Conservation (phyloP, 2,797 vertebrate species). For the Sebastiscus tertius region DNA sequence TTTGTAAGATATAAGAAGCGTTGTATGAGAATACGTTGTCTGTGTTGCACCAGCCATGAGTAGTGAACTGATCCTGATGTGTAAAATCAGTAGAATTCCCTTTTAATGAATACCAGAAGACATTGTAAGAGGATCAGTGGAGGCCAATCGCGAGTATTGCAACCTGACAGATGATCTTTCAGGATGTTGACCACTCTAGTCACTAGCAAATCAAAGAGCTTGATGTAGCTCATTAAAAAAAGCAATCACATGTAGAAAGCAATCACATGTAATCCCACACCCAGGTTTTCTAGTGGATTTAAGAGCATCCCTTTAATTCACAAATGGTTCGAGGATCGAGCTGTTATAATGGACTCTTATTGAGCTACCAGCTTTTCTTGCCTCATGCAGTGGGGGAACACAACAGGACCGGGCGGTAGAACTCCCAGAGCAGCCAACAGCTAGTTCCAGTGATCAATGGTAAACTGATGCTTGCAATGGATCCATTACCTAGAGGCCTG, state of each 20-base stretch:
- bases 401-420: slow-evolving; percentile 5
- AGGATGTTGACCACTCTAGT: background rate
- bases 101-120: background rate
- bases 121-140: background rate
- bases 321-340: background rate
- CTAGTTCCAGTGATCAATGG: slow-evolving; percentile 53
- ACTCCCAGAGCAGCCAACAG: slow-evolving; percentile 26
- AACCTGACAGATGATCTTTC: background rate
- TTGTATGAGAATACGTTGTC: no score
- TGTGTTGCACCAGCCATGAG: no score
- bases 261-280: background rate
- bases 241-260: background rate
- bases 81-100: background rate
- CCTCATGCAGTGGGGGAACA: background rate
- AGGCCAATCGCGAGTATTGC: background rate
- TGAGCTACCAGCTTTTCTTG: background rate
- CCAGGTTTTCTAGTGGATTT: background rate
- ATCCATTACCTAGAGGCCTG: slow-evolving; percentile 51
- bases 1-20: no score
- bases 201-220: background rate
- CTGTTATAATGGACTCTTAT: slow-evolving; percentile 9
- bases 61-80: background rate
- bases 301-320: background rate
- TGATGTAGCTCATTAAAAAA: background rate
- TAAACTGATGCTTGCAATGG: slow-evolving; percentile 53